phyloP scores from a whole-genome alignment of 1,140 invertebrate genomes.

The Drosophila sucinea region DNA sequence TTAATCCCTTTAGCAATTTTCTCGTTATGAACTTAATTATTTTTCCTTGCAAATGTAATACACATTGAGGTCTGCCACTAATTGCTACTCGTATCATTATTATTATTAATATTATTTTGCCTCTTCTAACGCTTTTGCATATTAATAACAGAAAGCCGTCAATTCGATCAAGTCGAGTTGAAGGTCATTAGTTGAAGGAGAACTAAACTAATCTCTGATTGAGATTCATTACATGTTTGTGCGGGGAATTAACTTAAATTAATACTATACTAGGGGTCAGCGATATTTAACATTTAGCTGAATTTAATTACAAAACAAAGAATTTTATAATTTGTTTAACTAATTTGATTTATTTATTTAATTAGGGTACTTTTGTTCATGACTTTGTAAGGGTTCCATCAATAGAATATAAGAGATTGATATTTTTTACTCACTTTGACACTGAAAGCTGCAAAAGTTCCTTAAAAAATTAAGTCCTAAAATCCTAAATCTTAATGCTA shows the following conservation, averaged over 20 bases:
- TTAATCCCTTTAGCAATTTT: neutral
- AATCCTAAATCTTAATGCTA: too few species aligned
- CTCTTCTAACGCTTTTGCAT: neutral
- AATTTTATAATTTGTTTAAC: too few species aligned
- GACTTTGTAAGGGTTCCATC: too few species aligned
- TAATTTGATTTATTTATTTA: too few species aligned
- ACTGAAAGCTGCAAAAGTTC: too few species aligned
- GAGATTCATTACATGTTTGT: neutral
- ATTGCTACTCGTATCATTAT: neutral
- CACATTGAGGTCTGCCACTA: neutral
- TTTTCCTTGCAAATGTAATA: neutral
- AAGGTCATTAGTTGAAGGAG: neutral
- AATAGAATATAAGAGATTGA: too few species aligned
- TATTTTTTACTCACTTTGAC: too few species aligned
- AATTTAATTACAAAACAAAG: too few species aligned
- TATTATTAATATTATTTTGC: conserved; percentile 6
- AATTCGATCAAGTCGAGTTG: neutral
- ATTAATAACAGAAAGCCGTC: conserved; percentile 1
- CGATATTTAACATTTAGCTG: too few species aligned
- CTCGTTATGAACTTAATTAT: neutral
- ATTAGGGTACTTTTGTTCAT: too few species aligned
- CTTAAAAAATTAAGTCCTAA: too few species aligned
- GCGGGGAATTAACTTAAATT: neutral
- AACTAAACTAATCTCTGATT: neutral
- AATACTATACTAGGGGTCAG: neutral